A percentile compares a stretch with the other conserved stretches of the same genome.
Conservation (phyloP, 1,140 invertebrate species). For the Arion vulgaris region DNA sequence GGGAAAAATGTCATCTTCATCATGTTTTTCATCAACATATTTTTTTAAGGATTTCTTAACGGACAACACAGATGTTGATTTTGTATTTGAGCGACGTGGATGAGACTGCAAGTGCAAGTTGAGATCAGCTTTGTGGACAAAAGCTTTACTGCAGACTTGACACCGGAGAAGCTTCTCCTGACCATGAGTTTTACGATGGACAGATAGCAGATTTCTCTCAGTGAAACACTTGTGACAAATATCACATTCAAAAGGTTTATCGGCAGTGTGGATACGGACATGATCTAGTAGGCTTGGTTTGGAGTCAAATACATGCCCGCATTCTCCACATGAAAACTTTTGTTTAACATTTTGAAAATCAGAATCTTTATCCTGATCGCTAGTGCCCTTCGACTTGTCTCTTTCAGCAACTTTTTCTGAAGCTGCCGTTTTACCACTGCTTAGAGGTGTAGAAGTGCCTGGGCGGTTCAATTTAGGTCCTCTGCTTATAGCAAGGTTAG, state of each 20-base stretch:
- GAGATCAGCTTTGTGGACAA: conserved; percentile 34
- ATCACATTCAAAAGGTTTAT: conserved; percentile 41
- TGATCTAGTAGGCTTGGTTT: conserved; percentile 29
- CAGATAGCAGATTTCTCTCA: conserved; percentile 30
- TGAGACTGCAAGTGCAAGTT: conserved; percentile 34
- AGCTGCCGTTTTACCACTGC: neutral
- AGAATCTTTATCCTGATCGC: neutral
- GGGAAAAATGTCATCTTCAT: neutral
- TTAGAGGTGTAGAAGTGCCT: neutral
- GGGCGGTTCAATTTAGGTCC: neutral
- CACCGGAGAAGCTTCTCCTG: conserved; percentile 29
- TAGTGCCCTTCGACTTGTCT: neutral
- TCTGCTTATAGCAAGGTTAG: neutral
- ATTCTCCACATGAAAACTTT: conserved; percentile 39
- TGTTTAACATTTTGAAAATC: neutral
- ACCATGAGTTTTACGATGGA: conserved; percentile 32
- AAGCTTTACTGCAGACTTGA: conserved; percentile 35
- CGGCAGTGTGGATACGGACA: conserved; percentile 30
- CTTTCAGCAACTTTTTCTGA: neutral
- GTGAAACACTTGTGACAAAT: conserved; percentile 39
- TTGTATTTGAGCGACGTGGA: conserved; percentile 12
- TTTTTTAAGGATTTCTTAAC: conserved; percentile 14
- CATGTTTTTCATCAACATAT: neutral
- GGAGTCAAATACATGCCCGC: conserved; percentile 19
- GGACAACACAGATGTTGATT: neutral